Conservation (phyloP, 1,140 invertebrate species). For the Diachasma alloeum region DNA sequence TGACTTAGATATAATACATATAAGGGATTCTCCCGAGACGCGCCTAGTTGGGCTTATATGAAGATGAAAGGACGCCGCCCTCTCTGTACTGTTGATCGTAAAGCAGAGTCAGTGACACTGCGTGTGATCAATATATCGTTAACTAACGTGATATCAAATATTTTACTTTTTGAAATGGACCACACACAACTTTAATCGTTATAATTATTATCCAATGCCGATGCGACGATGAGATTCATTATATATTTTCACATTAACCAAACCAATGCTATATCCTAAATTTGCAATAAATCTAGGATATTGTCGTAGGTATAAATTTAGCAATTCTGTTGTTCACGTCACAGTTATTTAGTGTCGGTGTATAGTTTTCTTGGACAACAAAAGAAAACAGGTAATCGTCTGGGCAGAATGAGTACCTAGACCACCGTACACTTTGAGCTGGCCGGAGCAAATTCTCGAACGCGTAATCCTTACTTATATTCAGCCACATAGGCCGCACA, state of each 20-base stretch:
- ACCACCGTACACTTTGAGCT: constrained; percentile 16
- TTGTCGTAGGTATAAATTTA: background rate
- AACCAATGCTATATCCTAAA: no score
- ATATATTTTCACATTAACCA: no score
- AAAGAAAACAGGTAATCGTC: constrained; percentile 27
- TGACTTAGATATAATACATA: constrained; percentile 21
- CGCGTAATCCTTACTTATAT: constrained; percentile 32
- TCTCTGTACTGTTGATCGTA: background rate
- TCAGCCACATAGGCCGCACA: constrained; percentile 15
- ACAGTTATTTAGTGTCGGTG: constrained; percentile 2
- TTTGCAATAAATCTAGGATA: background rate
- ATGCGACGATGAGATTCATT: no score
- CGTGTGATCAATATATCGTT: constrained; percentile 31
- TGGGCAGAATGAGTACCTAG: constrained; percentile 28
- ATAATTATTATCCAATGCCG: no score
- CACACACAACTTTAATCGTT: background rate
- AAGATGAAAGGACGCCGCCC: constrained; percentile 34
- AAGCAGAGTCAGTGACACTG: constrained; percentile 32
- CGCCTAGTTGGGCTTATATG: constrained; percentile 22
- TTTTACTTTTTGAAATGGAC: constrained; percentile 23
- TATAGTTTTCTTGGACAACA: constrained; percentile 8
- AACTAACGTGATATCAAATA: constrained; percentile 38
- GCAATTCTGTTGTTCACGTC: background rate
- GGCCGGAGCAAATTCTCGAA: constrained; percentile 36
- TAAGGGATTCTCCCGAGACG: constrained; percentile 3